These are phyloP conservation scores for Corynorhinus townsendii DNA, from an alignment of 2,113 vertebrate genomes.

Conservation along the genomic window DNA sequence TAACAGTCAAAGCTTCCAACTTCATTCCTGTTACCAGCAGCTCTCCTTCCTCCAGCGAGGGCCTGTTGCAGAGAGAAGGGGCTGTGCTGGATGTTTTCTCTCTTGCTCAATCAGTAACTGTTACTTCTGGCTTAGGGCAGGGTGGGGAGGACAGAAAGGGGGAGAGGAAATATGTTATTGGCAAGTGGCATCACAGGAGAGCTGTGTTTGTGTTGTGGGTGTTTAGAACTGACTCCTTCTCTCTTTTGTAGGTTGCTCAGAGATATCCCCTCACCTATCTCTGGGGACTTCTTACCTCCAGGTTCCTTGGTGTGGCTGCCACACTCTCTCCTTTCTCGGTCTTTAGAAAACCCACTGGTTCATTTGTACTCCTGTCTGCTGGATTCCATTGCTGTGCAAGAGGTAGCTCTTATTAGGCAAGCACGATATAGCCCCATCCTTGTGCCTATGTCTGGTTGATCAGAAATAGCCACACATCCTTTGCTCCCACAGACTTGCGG, in stretches of 20 bases:
- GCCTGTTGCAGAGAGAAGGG: neutral
- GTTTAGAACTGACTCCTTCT: neutral
- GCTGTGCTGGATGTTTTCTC: neutral
- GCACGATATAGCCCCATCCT: fast-evolving
- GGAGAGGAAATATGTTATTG: neutral
- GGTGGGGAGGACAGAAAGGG: neutral
- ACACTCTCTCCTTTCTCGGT: neutral
- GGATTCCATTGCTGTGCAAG: neutral
- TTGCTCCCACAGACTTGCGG: neutral
- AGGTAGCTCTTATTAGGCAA: neutral
- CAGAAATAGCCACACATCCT: neutral
- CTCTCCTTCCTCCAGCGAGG: neutral
- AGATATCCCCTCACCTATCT: neutral
- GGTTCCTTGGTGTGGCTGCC: neutral
- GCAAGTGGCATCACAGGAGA: neutral
- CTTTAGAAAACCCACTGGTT: neutral
- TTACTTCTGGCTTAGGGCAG: neutral
- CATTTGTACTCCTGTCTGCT: neutral
- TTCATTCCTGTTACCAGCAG: neutral
- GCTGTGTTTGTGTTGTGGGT: neutral
- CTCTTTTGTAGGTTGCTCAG: neutral
- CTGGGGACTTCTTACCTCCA: neutral
- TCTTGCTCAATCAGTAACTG: neutral
- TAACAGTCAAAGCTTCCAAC: neutral
- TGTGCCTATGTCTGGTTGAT: neutral